phyloP scores from a whole-genome alignment of 2,113 vertebrate species.

The Tetrax tetrax region DNA sequence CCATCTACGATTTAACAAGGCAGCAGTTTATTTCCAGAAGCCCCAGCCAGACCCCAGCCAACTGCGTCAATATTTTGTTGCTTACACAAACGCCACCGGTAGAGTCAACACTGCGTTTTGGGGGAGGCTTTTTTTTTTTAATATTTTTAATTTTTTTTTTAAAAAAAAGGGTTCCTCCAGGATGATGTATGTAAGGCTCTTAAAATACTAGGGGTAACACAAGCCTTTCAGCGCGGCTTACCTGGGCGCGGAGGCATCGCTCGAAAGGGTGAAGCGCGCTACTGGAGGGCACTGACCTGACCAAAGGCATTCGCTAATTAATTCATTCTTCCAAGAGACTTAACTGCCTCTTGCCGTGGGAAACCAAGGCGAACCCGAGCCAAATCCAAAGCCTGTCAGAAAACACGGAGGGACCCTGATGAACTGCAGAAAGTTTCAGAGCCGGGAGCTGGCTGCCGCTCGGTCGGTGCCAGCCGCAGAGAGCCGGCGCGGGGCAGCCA shows the following conservation, averaged over 20 bases:
- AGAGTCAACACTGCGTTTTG: constrained; percentile 32
- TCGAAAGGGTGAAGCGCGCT: background rate
- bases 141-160: background rate
- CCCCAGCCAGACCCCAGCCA: constrained; percentile 54
- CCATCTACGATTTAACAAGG: constrained; percentile 70
- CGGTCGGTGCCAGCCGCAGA: accelerated
- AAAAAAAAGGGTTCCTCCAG: background rate
- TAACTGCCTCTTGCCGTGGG: constrained; percentile 56
- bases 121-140: constrained; percentile 21
- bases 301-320: constrained; percentile 66
- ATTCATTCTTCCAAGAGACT: constrained; percentile 62
- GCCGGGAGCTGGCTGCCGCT: background rate
- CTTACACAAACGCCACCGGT: constrained; percentile 61
- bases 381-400: constrained; percentile 33
- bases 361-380: constrained; percentile 31
- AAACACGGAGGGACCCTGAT: background rate
- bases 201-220: background rate
- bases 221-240: background rate
- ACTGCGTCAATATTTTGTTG: constrained; percentile 75
- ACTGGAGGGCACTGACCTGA: constrained; percentile 41
- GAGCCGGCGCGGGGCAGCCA: accelerated
- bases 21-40: constrained; percentile 74
- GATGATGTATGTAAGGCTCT: background rate
- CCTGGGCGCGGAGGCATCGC: background rate
- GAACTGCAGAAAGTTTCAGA: background rate